Evolutionary conservation across 2,888 invertebrate species (phyloP).

Genomic region (Chrysolina oricalcia): DNA sequence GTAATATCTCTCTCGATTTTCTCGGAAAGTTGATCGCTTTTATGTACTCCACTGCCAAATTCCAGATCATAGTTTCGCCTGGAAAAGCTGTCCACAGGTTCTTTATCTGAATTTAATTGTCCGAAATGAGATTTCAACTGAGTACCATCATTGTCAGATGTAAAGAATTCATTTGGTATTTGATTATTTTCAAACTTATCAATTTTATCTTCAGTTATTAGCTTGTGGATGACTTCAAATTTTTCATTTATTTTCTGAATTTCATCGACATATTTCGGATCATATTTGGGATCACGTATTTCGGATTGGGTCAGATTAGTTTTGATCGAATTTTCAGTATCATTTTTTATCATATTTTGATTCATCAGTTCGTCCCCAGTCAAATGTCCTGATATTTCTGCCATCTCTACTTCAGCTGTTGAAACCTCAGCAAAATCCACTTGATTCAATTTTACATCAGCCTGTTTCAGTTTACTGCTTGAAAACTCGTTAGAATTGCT

Average conservation of each 20-base stretch:
- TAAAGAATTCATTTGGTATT: background rate
- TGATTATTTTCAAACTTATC: background rate
- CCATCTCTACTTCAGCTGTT: background rate
- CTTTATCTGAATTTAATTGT: background rate
- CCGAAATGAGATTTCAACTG: no score
- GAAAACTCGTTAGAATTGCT: background rate
- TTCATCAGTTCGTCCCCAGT: background rate
- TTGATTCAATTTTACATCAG: no score
- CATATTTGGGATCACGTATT: background rate
- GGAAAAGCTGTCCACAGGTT: background rate
- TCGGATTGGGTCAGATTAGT: background rate
- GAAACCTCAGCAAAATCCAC: no score
- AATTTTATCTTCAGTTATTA: conserved; percentile 32
- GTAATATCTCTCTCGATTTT: background rate
- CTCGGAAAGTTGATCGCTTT: background rate
- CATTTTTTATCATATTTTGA: background rate
- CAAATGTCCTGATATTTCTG: background rate
- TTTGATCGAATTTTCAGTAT: background rate
- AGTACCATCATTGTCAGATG: background rate
- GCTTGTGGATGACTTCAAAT: conserved; percentile 27
- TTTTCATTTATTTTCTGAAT: conserved; percentile 34
- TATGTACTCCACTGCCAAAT: background rate
- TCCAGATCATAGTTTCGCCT: background rate
- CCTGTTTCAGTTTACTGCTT: background rate
- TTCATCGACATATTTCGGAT: background rate